Conservation (phyloP, 2,113 vertebrate species). For the Vanacampus margaritifer region DNA sequence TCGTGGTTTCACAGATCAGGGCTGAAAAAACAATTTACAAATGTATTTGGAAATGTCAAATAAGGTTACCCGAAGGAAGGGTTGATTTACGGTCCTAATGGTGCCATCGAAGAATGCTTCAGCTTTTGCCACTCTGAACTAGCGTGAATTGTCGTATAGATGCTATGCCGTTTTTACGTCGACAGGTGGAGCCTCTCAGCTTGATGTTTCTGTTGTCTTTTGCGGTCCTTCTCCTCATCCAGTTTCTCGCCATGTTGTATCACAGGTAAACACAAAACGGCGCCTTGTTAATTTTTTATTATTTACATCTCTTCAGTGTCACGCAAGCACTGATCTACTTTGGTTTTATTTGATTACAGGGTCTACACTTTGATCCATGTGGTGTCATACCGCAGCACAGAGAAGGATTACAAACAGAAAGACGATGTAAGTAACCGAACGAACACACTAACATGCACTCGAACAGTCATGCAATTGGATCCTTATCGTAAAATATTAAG, state of each 20-base stretch:
- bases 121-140: background rate
- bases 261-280: slow-evolving; percentile 66
- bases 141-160: background rate
- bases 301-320: background rate
- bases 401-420: slow-evolving; percentile 68
- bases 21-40: too few relatives aligned
- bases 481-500: background rate
- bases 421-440: slow-evolving; percentile 44
- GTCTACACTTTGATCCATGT: slow-evolving; percentile 78
- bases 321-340: background rate
- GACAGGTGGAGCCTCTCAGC: slow-evolving; percentile 73
- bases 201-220: slow-evolving; percentile 79
- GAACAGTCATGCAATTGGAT: background rate
- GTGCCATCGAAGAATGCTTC: too few relatives aligned
- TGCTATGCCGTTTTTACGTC: slow-evolving; percentile 7
- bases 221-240: slow-evolving; percentile 66
- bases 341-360: slow-evolving; percentile 42
- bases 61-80: too few relatives aligned
- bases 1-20: too few relatives aligned
- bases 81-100: too few relatives aligned
- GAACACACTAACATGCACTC: background rate
- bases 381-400: slow-evolving; percentile 70
- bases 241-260: slow-evolving; percentile 79
- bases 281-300: background rate
- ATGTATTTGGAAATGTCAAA: too few relatives aligned